Evolutionary conservation across 1,140 invertebrate species (phyloP), one percentile per base, ranked within the genome.

Genomic region (Bombus haemorrhoidalis): DNA sequence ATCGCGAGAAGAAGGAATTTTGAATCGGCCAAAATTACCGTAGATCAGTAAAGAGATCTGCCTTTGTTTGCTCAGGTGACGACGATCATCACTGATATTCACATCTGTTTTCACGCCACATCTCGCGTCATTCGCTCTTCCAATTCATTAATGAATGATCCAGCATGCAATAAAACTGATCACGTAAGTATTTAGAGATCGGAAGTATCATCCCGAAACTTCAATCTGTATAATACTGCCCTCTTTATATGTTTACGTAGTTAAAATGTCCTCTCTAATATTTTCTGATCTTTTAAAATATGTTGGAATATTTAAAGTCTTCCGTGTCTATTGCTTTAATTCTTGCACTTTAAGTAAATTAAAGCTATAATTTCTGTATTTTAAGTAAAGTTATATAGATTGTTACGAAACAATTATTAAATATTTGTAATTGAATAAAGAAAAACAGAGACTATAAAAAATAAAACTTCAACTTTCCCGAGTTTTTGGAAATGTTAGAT

Each of bases 41-140:
- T 82, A 90, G 89, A 82, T 91, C 87, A 85, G 82, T 84, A 80
- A 64, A 72, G 59, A n/a, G 62, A 75, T 47, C 62, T 66, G 43
- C 39, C 77, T 64, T 78, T 92, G 89, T 92, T 92, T 93, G 86
- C 86, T 86, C 88, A 92, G 90, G 85, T 91, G 91, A 81, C 39
- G 86, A 76, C 81, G 80, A 86, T 83, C 71, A 53, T 71, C 72
- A 72, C 43, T 37, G 77, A 90, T 81, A 89, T 81, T 89, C 71
- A 85, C 74, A 79, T 87, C 86, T 88, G 79, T 91, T 90, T 86
- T 79, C 87, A 41, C 43, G 41, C 34, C 53, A 43, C 41, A 73
- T 79, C 76, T 66, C 71, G 73, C 47, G 34, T 41, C 53, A 53
- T 76, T 81, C 75, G 43, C 64, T 28, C 53, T 57, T 79, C 25